These are phyloP conservation scores for Podabrus alpinus DNA, from an alignment of 2,888 invertebrate genomes.

Conservation along the genomic window DNA sequence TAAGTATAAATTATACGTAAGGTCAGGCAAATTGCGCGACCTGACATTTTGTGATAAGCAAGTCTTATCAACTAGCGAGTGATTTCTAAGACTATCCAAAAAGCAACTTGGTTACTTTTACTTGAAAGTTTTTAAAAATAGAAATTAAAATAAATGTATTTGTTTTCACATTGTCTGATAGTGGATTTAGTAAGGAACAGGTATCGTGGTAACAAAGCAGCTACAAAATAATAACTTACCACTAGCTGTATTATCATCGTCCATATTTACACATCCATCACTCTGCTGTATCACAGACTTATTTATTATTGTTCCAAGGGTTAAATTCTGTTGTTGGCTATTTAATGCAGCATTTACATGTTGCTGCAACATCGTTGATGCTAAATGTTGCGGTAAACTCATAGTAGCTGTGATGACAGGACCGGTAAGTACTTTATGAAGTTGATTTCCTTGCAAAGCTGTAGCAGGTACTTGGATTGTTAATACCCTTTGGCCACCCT, in stretches of 20 bases:
- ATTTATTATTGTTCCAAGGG: conserved; percentile 27
- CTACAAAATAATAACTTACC: too few species aligned
- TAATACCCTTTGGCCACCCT: conserved; percentile 68
- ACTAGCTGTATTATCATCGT: not conserved
- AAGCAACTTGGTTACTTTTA: too few species aligned
- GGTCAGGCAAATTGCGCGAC: too few species aligned
- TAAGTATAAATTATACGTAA: too few species aligned
- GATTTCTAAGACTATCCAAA: too few species aligned
- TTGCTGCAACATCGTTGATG: conserved; percentile 83
- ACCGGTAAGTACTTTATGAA: conserved; percentile 77
- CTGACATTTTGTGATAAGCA: too few species aligned
- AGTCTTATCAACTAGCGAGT: too few species aligned
- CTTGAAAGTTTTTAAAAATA: too few species aligned
- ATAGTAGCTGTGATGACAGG: conserved; percentile 89
- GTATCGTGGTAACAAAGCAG: too few species aligned
- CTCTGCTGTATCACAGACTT: conserved; percentile 42
- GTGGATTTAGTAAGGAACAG: too few species aligned
- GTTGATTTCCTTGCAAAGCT: conserved; percentile 68
- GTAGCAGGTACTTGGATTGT: conserved; percentile 91
- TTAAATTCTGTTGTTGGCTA: conserved; percentile 26
- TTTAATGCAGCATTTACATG: conserved; percentile 78
- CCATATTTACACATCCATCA: conserved; percentile 35
- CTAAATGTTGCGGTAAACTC: conserved; percentile 80
- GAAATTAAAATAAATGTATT: too few species aligned
- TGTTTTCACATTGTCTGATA: too few species aligned